Conservation (phyloP, 2,888 invertebrate species). For the Mythimna vitellina region DNA sequence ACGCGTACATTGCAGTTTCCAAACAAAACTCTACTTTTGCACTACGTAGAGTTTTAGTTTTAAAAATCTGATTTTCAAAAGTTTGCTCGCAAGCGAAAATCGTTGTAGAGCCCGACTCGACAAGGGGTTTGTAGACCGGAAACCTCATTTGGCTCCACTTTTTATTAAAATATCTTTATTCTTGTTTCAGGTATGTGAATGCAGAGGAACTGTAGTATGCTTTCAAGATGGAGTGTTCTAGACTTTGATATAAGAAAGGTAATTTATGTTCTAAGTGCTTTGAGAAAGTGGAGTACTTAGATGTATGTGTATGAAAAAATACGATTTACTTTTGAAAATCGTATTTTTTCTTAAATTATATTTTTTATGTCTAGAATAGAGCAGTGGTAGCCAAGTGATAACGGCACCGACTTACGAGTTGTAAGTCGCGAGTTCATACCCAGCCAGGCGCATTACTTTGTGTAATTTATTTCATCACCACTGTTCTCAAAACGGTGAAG, state of each 20-base stretch:
- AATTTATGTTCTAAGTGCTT: conserved; percentile 12
- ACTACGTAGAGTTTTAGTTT: conserved; percentile 42
- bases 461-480: too few species aligned
- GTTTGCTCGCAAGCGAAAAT: conserved; percentile 39
- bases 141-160: conserved; percentile 52
- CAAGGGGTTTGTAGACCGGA: conserved; percentile 53
- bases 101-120: conserved; percentile 31
- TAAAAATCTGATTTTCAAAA: conserved; percentile 48
- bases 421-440: too few species aligned
- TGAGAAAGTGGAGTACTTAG: too few species aligned
- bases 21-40: conserved; percentile 38
- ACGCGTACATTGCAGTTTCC: conserved; percentile 21
- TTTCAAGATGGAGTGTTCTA: conserved; percentile 8
- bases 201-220: conserved; percentile 9
- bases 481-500: too few species aligned
- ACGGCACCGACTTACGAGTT: too few species aligned
- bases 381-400: too few species aligned
- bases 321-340: too few species aligned
- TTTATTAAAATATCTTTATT: conserved; percentile 50
- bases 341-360: background rate
- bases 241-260: conserved; percentile 17
- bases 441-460: too few species aligned
- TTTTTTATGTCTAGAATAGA: background rate
- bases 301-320: too few species aligned
- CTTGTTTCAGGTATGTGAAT: conserved; percentile 61